Evolutionary conservation across 2,797 vertebrate genomes (phyloP), one percentile per base, ranked within the genome.

Genomic region (Ispidina lecontei): DNA sequence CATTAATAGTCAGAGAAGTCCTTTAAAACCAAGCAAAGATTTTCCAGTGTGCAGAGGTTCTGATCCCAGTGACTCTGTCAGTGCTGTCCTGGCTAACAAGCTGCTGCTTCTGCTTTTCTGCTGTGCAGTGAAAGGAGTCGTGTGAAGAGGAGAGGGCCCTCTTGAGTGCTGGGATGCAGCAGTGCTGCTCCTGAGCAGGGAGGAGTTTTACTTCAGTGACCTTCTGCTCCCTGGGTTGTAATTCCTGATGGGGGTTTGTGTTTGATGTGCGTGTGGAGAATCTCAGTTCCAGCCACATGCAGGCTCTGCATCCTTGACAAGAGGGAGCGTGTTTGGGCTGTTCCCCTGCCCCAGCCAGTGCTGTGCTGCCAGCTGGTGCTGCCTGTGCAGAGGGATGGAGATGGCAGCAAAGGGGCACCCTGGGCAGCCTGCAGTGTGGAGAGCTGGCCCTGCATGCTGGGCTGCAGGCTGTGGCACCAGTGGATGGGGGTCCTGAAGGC

Each of bases 211-310:
- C 41, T 67, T 71, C 7, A 1, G 3, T 91, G 80, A 80, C 54
- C 71, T 94, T 84, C 54, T 91, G 54, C 81, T 82, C 82, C 89
- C 83, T 64, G 31, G 59, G 25, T 39, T 81, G 82, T 89, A 92
- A 1, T 55, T 85, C 84, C 46, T 72, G 22, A 29, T 35, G 78
- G 63, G 58, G 67, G 49, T 87, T 93, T 75, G 49, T 8, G 79
- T 75, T 64, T 52, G 3, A 35, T 83, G 56, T 64, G 75, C 21
- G 5, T 56, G 41, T 89, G 84, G 83, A 93, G 60, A 35, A 17
- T 81, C 74, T 88, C 37, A 35, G 65, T 89, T 87, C 59, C 20
- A 89, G 71, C 72, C 77, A 15, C 64, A 22, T 17, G 5, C 54
- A 62, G 54, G 54, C 59, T 87, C 54, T 95, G 91, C 51, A 26